Conservation (phyloP, 35 echinoderm and acorn worm species). For the Apostichopus japonicus region DNA sequence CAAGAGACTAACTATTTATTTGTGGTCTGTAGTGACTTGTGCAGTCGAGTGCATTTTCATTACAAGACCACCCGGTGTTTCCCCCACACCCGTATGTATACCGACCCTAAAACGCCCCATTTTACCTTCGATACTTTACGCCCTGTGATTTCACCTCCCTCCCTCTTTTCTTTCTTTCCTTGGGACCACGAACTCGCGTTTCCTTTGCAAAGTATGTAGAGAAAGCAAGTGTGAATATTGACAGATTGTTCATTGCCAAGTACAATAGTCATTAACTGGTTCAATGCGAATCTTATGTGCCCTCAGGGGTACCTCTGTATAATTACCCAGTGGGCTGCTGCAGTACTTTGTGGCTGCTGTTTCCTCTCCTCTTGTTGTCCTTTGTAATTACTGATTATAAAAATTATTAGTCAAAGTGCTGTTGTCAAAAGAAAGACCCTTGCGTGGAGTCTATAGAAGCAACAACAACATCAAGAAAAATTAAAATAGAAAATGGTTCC, state of each 20-base stretch:
- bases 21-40: constrained; percentile 24
- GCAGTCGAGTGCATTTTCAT: constrained; percentile 29
- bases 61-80: constrained; percentile 36
- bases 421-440: neutral
- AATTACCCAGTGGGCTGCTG: neutral
- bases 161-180: neutral
- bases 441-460: neutral
- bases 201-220: neutral
- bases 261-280: constrained; percentile 29
- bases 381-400: neutral
- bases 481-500: neutral
- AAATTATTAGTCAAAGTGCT: neutral
- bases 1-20: neutral
- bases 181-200: neutral
- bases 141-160: neutral
- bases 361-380: neutral
- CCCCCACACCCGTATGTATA: constrained; percentile 8
- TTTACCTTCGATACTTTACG: constrained; percentile 46
- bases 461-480: neutral
- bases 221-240: constrained; percentile 7
- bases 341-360: neutral
- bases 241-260: constrained; percentile 10
- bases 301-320: neutral
- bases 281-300: constrained; percentile 27
- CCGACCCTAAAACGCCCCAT: constrained; percentile 36